These are phyloP conservation scores for Rhineura floridana DNA, from an alignment of 2,113 vertebrate species.

Conservation along the genomic window DNA sequence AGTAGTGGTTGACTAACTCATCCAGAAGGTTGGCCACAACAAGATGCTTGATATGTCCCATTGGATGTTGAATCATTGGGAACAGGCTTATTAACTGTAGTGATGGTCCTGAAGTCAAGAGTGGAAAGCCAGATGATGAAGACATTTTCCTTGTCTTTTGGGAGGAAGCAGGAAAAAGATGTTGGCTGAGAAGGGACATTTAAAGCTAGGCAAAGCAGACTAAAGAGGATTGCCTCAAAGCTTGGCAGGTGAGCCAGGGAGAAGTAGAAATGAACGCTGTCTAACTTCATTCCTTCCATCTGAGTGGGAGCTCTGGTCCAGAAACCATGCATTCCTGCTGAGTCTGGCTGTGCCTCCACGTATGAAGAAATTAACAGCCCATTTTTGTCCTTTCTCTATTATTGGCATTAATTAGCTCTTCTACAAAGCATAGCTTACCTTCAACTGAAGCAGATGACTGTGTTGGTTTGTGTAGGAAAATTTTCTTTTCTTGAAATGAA, in stretches of 20 bases:
- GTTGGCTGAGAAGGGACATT: background rate
- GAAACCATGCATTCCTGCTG: background rate
- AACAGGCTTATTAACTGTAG: too few relatives aligned
- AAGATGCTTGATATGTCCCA: too few relatives aligned
- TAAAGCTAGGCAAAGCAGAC: background rate
- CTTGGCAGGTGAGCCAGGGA: background rate
- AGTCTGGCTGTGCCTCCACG: background rate
- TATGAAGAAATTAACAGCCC: conserved; percentile 69
- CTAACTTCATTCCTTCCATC: background rate
- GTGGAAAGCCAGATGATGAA: too few relatives aligned
- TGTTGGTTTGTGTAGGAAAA: conserved; percentile 54
- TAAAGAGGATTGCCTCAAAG: background rate
- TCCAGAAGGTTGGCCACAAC: too few relatives aligned
- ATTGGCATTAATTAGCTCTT: conserved; percentile 81
- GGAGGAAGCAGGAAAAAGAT: too few relatives aligned
- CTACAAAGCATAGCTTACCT: conserved; percentile 75
- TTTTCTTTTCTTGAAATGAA: conserved; percentile 73
- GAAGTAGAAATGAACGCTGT: background rate
- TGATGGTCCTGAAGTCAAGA: too few relatives aligned
- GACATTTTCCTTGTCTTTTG: too few relatives aligned
- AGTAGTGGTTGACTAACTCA: too few relatives aligned
- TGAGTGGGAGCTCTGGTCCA: too few relatives aligned
- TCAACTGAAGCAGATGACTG: conserved; percentile 74
- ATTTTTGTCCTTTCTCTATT: conserved; percentile 74
- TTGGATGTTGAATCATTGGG: too few relatives aligned